A percentile compares a stretch with the other conserved stretches of the same genome.
Conservation (phyloP, 2,113 vertebrate species). For the Urocolius indicus region DNA sequence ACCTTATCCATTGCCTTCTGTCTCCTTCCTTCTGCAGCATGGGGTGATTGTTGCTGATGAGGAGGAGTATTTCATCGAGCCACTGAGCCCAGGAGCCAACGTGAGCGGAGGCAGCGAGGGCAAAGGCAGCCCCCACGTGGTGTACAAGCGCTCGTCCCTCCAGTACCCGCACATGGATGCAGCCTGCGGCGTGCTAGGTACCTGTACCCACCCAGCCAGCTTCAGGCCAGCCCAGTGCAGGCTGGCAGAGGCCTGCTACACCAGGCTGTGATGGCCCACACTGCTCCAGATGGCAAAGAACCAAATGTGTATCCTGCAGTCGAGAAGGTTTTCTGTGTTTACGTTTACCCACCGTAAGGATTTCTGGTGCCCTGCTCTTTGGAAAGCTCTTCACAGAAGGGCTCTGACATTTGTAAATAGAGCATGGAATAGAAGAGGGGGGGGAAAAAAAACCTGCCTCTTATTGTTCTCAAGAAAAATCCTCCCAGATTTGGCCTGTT, state of each 20-base stretch:
- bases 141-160: constrained; percentile 96
- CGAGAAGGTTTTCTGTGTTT: neutral
- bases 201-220: neutral
- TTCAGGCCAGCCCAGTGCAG: neutral
- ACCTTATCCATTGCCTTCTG: neutral
- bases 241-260: neutral
- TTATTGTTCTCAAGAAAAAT: constrained; percentile 31
- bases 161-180: constrained; percentile 94
- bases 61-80: constrained; percentile 97
- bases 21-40: constrained; percentile 80
- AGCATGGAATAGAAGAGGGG: neutral
- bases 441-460: neutral
- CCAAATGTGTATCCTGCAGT: neutral
- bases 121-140: constrained; percentile 92
- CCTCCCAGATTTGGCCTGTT: neutral
- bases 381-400: neutral
- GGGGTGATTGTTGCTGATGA: constrained; percentile 94
- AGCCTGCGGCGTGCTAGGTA: constrained; percentile 96
- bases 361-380: neutral
- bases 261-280: neutral
- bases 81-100: constrained; percentile 84
- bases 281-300: neutral
- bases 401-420: neutral
- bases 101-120: constrained; percentile 76
- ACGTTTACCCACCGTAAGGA: neutral